phyloP scores from a whole-genome alignment of 1,140 invertebrate species.

The Cylas formicarius region DNA sequence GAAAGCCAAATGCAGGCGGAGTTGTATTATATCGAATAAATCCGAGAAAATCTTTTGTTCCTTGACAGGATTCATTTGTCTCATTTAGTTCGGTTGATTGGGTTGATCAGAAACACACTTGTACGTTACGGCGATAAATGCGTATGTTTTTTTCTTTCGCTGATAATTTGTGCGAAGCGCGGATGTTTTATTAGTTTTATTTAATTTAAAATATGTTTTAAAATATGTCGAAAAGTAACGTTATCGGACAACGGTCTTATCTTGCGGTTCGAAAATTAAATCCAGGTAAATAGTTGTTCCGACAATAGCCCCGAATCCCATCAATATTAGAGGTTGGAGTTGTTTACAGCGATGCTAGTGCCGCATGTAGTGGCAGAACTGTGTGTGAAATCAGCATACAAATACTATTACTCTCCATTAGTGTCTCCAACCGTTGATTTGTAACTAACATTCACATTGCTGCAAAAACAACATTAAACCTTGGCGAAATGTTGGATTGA shows the following conservation, averaged over 20 bases:
- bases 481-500: slow-evolving; percentile 20
- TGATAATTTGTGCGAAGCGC: no score
- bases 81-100: slow-evolving; percentile 11
- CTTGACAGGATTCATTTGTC: slow-evolving; percentile 12
- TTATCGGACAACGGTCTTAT: no score
- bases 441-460: slow-evolving; percentile 32
- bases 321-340: slow-evolving; percentile 28
- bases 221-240: no score
- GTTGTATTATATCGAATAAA: slow-evolving; percentile 14
- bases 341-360: slow-evolving; percentile 30
- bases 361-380: slow-evolving; percentile 29
- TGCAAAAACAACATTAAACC: slow-evolving; percentile 34
- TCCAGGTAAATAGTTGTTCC: slow-evolving; percentile 25
- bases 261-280: slow-evolving; percentile 11
- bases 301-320: slow-evolving; percentile 23
- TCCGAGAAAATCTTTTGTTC: slow-evolving; percentile 10
- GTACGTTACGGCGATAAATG: no score
- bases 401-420: slow-evolving; percentile 39
- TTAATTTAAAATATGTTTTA: no score
- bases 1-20: slow-evolving; percentile 1
- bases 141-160: no score
- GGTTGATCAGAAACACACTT: slow-evolving; percentile 13
- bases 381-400: slow-evolving; percentile 37
- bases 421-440: slow-evolving; percentile 35
- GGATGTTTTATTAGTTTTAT: no score